Conservation (phyloP, 2,797 vertebrate species). For the Chelonia mydas region DNA sequence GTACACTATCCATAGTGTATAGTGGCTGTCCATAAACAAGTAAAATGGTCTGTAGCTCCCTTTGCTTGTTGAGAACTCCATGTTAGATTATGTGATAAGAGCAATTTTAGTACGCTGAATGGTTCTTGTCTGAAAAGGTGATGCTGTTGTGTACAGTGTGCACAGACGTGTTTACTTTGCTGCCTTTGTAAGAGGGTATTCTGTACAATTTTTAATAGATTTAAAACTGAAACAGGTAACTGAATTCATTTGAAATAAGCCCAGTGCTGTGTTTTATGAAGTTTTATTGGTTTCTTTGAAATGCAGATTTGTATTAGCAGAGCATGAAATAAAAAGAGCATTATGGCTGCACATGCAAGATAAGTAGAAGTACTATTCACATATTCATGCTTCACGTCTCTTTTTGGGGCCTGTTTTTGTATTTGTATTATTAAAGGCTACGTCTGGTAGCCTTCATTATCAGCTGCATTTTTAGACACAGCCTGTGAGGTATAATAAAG, state of each 20-base stretch:
- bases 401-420: neutral
- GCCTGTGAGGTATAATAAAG: neutral
- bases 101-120: conserved; percentile 34
- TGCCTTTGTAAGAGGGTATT: conserved; percentile 56
- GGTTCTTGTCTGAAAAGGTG: conserved; percentile 48
- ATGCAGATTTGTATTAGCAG: conserved; percentile 57
- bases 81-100: conserved; percentile 39
- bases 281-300: conserved; percentile 59
- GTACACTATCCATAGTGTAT: neutral
- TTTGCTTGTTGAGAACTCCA: neutral
- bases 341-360: conserved; percentile 42
- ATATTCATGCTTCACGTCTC: conserved; percentile 27
- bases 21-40: neutral
- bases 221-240: conserved; percentile 27
- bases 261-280: conserved; percentile 19
- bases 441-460: neutral
- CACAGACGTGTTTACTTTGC: conserved; percentile 33
- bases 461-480: neutral
- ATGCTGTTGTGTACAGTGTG: conserved; percentile 50
- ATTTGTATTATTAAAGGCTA: neutral
- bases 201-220: conserved; percentile 51
- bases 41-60: neutral
- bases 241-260: conserved; percentile 35
- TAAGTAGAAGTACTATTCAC: neutral
- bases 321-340: conserved; percentile 52